These are phyloP conservation scores for Notarius quadriscutis DNA, from an alignment of 2,113 vertebrate genomes.

Conservation along the genomic window DNA sequence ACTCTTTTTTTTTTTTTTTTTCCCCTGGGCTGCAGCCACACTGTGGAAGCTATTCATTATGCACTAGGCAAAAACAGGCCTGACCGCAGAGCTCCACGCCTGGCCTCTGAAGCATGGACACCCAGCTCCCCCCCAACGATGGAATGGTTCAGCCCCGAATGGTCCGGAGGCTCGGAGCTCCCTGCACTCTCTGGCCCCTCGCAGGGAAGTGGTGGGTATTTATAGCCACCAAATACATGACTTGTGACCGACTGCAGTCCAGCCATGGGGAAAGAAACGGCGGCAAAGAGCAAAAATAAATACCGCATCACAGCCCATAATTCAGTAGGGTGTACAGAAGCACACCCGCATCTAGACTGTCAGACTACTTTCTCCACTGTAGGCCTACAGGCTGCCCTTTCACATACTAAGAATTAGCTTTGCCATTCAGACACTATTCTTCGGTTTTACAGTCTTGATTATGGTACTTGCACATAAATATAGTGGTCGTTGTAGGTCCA, in stretches of 20 bases:
- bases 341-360: conserved; percentile 7
- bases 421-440: neutral
- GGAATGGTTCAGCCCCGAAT: conserved; percentile 32
- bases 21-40: conserved; percentile 68
- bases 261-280: conserved; percentile 33
- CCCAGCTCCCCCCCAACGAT: conserved; percentile 43
- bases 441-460: neutral
- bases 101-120: conserved; percentile 65
- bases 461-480: neutral
- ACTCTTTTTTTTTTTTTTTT: conserved; percentile 74
- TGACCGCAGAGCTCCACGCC: conserved; percentile 70
- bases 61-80: conserved; percentile 68
- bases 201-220: conserved; percentile 41
- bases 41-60: conserved; percentile 79
- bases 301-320: conserved; percentile 44
- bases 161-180: conserved; percentile 12
- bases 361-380: neutral
- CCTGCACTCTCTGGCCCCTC: conserved; percentile 34
- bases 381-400: conserved; percentile 32
- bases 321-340: conserved; percentile 35
- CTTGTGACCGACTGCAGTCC: conserved; percentile 46
- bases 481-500: neutral
- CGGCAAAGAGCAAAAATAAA: conserved; percentile 48
- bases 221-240: conserved; percentile 48
- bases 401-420: conserved; percentile 18